A percentile compares a stretch with the other conserved stretches of the same genome.
phyloP scores from a whole-genome alignment of 1,140 invertebrate genomes.

The Drosophila tani region DNA sequence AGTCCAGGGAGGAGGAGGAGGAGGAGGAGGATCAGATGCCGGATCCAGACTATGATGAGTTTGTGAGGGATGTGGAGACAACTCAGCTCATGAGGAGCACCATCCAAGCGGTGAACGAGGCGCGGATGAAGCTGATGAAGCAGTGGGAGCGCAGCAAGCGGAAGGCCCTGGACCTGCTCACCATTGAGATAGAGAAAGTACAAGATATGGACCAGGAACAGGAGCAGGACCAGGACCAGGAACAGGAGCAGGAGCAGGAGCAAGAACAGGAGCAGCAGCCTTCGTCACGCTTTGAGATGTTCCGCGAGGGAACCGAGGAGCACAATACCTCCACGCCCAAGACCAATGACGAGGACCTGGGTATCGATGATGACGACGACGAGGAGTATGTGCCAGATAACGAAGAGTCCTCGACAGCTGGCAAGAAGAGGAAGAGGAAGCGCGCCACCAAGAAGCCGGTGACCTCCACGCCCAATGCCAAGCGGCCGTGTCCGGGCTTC shows the following conservation, averaged over 20 bases:
- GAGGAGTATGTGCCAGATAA: constrained; percentile 60
- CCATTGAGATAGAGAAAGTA: constrained; percentile 63
- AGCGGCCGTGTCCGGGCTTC: constrained; percentile 28
- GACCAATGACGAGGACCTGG: constrained; percentile 51
- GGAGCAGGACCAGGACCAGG: background rate
- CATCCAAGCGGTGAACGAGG: constrained; percentile 55
- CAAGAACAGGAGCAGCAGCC: constrained; percentile 12
- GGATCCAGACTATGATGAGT: constrained; percentile 4
- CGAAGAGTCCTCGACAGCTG: background rate
- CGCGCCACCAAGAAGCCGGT: constrained; percentile 21
- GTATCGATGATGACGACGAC: constrained; percentile 48
- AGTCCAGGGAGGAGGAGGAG: constrained; percentile 15
- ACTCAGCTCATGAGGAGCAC: constrained; percentile 38
- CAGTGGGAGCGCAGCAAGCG: constrained; percentile 66
- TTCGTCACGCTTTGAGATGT: constrained; percentile 36
- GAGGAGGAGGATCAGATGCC: background rate
- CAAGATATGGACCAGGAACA: constrained; percentile 50
- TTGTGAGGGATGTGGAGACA: constrained; percentile 29
- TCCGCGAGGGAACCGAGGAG: constrained; percentile 52
- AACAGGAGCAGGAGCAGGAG: background rate
- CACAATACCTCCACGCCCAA: constrained; percentile 62
- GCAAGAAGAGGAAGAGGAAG: constrained; percentile 57
- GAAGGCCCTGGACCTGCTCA: constrained; percentile 59
- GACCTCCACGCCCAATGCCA: constrained; percentile 51
- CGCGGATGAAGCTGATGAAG: constrained; percentile 43